Evolutionary conservation across 92 coral and sea anemone genomes (phyloP), one percentile per base, ranked within the genome.

Genomic region (Heliopora coerulea): DNA sequence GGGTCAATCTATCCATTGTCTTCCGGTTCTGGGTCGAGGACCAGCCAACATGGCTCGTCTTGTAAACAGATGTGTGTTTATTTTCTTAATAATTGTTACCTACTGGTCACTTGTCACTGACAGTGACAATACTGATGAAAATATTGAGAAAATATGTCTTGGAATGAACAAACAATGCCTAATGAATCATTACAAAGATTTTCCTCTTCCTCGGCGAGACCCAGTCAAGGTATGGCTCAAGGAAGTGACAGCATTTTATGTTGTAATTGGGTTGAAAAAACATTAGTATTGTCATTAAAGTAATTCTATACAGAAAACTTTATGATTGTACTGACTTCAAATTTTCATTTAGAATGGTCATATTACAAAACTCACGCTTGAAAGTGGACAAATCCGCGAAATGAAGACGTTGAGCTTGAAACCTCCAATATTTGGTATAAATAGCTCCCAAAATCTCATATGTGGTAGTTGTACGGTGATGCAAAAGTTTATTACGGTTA

Each of bases 371-470:
- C 35, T 69, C 29, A 11, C 62, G 3, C n/a, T 69, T 12, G 76
- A 49, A 69, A 54, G 52, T 69, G 62, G 39, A 28, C 76, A 69
- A 29, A 54, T 69, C 14, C 0, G 87, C 25, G 85, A 85, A 26
- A 83, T 93, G 85, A 93, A 88, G 81, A 93, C 98, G 20, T 70
- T 93, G 70, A 93, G 98, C 83, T 59, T 90, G 56, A 83, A 89
- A 60, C 98, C 98, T 40, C 86, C 85, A 17, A 82, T 93, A 54
- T 93, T 93, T 73, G 98, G 98, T 93, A 86, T 79, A 79, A 19
- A 30, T 63, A 21, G 19, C 52, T 10, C 35, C 19, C 42, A 13
- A 1, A n/a, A n/a, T n/a, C n/a, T n/a, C n/a, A n/a, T n/a, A n/a
- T n/a, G n/a, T n/a, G n/a, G n/a, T n/a, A n/a, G n/a, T n/a, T n/a